These are phyloP conservation scores for Trichonephila clavipes DNA, from an alignment of 1,140 invertebrate species.

Conservation along the genomic window DNA sequence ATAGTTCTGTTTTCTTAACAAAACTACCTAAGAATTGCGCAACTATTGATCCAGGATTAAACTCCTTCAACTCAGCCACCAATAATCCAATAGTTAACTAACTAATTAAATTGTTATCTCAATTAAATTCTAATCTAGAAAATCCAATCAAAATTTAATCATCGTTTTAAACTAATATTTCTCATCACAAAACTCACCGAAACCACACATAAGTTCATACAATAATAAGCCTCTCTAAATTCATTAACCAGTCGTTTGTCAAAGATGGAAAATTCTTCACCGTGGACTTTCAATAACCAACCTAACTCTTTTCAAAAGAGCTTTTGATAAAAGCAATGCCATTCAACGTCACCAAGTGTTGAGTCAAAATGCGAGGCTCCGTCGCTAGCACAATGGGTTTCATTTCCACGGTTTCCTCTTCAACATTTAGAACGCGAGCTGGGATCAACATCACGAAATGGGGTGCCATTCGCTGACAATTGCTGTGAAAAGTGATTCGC, in stretches of 20 bases:
- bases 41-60: too few relatives aligned
- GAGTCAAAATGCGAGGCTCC: background rate
- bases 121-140: background rate
- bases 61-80: too few relatives aligned
- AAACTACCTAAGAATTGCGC: too few relatives aligned
- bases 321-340: conserved; percentile 31
- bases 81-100: too few relatives aligned
- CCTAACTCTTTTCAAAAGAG: conserved; percentile 10
- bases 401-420: conserved; percentile 54
- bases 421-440: background rate
- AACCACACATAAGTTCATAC: background rate
- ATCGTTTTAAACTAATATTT: background rate
- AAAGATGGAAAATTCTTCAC: background rate
- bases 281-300: background rate
- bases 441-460: background rate
- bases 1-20: too few relatives aligned
- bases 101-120: too few relatives aligned
- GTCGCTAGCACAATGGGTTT: conserved; percentile 46
- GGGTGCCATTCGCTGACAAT: background rate
- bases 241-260: conserved; percentile 22
- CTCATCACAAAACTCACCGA: background rate
- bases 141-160: background rate
- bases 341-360: conserved; percentile 10
- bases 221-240: conserved; percentile 30
- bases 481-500: background rate